These are phyloP conservation scores for Pyrgus malvae DNA, from an alignment of 2,888 invertebrate genomes.

Conservation along the genomic window DNA sequence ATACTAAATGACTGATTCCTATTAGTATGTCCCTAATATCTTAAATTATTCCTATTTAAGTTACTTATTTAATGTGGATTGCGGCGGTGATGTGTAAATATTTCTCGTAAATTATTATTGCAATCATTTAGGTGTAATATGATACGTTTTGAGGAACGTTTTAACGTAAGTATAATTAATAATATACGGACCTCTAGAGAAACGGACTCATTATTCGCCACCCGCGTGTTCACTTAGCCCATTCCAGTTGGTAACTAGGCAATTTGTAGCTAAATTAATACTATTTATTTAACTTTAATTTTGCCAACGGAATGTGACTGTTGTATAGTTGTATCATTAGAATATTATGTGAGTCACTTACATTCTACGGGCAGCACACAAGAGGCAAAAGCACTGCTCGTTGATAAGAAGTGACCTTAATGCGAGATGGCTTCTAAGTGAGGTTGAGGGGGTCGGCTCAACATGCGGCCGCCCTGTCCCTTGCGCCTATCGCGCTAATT, in stretches of 20 bases:
- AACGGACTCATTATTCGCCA: conserved; percentile 78
- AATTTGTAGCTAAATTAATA: conserved; percentile 79
- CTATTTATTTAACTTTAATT: conserved; percentile 75
- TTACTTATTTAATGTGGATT: conserved; percentile 73
- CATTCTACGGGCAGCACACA: conserved; percentile 34
- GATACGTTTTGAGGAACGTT: conserved; percentile 57
- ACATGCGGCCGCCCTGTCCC: conserved; percentile 17
- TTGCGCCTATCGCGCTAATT: conserved; percentile 38
- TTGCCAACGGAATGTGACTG: conserved; percentile 80
- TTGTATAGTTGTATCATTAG: conserved; percentile 76
- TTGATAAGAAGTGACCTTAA: conserved; percentile 35
- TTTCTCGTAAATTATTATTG: conserved; percentile 76
- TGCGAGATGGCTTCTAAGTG: conserved; percentile 43
- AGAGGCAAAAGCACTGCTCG: conserved; percentile 32
- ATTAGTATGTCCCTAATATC: conserved; percentile 74
- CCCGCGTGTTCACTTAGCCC: conserved; percentile 80
- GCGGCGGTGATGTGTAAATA: conserved; percentile 73
- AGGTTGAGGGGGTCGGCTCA: conserved; percentile 17
- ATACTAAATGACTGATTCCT: conserved; percentile 78
- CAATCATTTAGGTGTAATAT: conserved; percentile 72
- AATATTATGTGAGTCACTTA: conserved; percentile 53
- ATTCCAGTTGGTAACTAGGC: conserved; percentile 78
- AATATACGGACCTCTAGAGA: conserved; percentile 58
- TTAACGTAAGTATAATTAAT: conserved; percentile 45
- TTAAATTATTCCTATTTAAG: conserved; percentile 78